phyloP scores from a whole-genome alignment of 2,888 invertebrate species.

The Tetropium fuscum region DNA sequence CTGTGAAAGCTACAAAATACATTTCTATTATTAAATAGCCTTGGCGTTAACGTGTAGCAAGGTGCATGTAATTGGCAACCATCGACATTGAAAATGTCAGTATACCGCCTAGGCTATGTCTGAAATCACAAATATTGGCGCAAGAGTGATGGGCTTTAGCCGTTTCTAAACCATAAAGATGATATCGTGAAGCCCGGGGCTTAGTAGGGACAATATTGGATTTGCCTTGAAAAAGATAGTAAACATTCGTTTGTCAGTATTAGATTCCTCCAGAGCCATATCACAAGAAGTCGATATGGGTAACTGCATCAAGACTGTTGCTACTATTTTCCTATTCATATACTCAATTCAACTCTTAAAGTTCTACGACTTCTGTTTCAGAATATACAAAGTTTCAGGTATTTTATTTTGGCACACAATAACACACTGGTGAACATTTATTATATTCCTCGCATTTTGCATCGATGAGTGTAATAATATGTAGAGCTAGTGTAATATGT shows the following conservation, averaged over 20 bases:
- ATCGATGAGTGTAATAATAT: too few species aligned
- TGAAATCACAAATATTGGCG: constrained; percentile 42
- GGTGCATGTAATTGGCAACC: neutral
- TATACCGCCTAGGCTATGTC: constrained; percentile 6
- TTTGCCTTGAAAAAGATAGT: constrained; percentile 43
- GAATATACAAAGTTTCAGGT: too few species aligned
- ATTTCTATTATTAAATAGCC: too few species aligned
- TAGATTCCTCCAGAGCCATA: constrained; percentile 31
- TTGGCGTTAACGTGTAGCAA: too few species aligned
- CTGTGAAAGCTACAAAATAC: too few species aligned
- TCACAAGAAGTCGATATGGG: constrained; percentile 15
- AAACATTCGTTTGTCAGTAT: constrained; percentile 41
- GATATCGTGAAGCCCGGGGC: constrained; percentile 42
- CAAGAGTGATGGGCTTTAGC: constrained; percentile 37
- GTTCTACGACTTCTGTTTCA: too few species aligned
- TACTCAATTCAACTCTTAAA: too few species aligned
- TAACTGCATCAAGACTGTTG: too few species aligned
- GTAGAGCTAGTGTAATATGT: too few species aligned
- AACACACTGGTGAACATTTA: neutral
- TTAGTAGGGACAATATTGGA: constrained; percentile 43
- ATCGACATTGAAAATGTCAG: neutral
- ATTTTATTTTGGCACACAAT: too few species aligned
- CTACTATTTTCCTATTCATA: too few species aligned
- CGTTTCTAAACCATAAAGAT: constrained; percentile 47
- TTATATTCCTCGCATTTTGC: neutral